These are phyloP conservation scores for Ophiodon elongatus DNA, from an alignment of 2,113 vertebrate genomes.

Conservation along the genomic window DNA sequence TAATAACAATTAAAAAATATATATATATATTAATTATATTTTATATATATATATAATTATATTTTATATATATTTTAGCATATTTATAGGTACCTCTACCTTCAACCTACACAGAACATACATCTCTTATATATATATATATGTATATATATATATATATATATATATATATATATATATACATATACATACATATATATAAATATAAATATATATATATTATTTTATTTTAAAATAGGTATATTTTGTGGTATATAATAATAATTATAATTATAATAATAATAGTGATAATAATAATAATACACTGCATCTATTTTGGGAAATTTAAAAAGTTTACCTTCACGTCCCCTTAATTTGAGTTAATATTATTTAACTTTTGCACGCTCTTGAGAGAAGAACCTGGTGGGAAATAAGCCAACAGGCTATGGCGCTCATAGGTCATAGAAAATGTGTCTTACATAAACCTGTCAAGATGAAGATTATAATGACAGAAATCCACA, in stretches of 20 bases:
- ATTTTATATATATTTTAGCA: no score
- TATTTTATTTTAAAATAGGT: not conserved
- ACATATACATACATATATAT: no score
- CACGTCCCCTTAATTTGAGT: not conserved
- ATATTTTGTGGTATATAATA: no score
- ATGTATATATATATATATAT: no score
- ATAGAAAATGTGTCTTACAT: constrained; percentile 40
- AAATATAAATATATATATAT: no score
- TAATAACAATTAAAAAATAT: not conserved
- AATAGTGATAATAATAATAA: not conserved
- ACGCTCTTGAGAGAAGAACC: not conserved
- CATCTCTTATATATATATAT: no score
- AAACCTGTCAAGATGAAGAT: constrained; percentile 58
- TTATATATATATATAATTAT: no score
- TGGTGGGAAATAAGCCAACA: constrained; percentile 12
- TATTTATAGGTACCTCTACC: no score
- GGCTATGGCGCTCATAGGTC: not conserved
- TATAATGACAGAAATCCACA: constrained; percentile 33
- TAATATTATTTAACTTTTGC: not conserved
- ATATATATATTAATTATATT: no score
- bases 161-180: no score
- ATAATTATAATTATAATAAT: not conserved
- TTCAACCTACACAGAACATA: no score
- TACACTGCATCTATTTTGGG: not conserved
- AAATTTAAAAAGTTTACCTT: not conserved